A percentile compares a stretch with the other conserved stretches of the same genome.
Evolutionary conservation across 1,140 invertebrate species (phyloP).

Genomic region (Eulimnadia texana): DNA sequence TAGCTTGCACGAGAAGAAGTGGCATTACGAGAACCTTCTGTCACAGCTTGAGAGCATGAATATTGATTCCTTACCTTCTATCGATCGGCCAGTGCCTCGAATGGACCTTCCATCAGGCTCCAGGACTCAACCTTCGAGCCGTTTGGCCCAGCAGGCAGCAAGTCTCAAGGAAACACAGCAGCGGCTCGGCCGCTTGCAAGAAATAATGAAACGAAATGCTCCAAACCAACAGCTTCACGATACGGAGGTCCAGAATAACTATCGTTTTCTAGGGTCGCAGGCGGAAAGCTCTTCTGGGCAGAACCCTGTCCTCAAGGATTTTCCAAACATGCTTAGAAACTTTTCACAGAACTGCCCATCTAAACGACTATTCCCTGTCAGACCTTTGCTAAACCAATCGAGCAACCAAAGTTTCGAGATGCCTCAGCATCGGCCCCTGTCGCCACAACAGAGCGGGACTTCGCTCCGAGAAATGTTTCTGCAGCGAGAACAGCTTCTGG

Average conservation of each 20-base stretch:
- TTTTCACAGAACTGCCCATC: background rate
- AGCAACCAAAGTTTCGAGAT: too few relatives aligned
- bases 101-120: background rate
- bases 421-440: too few relatives aligned
- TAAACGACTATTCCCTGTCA: background rate
- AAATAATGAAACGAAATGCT: background rate
- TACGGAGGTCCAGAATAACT: background rate
- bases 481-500: background rate
- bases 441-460: background rate
- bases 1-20: background rate
- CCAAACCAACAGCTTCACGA: background rate
- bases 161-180: conserved; percentile 3
- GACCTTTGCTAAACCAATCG: too few relatives aligned
- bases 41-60: background rate
- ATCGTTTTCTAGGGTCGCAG: too few relatives aligned
- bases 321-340: background rate
- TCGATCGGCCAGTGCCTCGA: background rate
- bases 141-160: background rate
- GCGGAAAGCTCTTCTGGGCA: too few relatives aligned
- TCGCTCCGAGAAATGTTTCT: background rate
- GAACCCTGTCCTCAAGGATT: background rate
- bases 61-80: background rate
- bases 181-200: background rate
- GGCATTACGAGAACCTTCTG: background rate
- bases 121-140: background rate